These are phyloP conservation scores for Drosophila cardini DNA, from an alignment of 1,140 invertebrate species.

Conservation along the genomic window DNA sequence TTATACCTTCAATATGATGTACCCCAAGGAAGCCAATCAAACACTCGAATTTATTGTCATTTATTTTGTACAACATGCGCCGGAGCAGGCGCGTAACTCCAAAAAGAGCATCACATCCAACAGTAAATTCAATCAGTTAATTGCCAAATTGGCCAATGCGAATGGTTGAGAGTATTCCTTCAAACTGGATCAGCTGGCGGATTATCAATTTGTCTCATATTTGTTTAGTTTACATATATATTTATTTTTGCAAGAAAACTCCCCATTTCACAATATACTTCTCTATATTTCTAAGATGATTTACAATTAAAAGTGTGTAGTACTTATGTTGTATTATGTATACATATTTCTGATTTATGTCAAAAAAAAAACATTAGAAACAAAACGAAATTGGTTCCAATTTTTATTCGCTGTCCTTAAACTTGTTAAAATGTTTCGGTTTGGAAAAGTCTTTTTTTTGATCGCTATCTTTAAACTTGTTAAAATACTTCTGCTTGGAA, in stretches of 20 bases:
- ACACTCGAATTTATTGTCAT: conserved; percentile 81
- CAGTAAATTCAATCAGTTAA: conserved; percentile 72
- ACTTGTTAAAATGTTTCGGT: conserved; percentile 3
- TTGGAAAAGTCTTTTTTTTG: too few species aligned
- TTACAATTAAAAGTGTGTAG: conserved; percentile 77
- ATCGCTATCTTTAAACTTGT: conserved; percentile 16
- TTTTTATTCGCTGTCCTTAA: not conserved
- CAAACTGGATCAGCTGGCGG: not conserved
- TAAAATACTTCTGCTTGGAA: too few species aligned
- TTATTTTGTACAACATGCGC: conserved; percentile 72
- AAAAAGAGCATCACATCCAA: conserved; percentile 64
- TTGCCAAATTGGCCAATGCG: conserved; percentile 68
- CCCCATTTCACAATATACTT: conserved; percentile 68
- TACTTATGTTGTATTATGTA: conserved; percentile 77
- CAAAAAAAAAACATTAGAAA: conserved; percentile 1
- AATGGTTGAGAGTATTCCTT: conserved; percentile 45
- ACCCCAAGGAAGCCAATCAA: conserved; percentile 81
- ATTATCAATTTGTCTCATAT: conserved; percentile 28
- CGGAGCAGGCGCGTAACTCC: conserved; percentile 64
- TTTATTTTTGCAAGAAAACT: conserved; percentile 45
- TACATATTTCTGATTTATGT: conserved; percentile 73
- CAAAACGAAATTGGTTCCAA: not conserved
- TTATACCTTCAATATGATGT: conserved; percentile 82
- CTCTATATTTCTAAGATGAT: conserved; percentile 65
- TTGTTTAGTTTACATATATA: conserved; percentile 75